A percentile compares a stretch with the other conserved stretches of the same genome.
Conservation (phyloP, 1,140 invertebrate genomes). For the Coenobita brevimanus region DNA sequence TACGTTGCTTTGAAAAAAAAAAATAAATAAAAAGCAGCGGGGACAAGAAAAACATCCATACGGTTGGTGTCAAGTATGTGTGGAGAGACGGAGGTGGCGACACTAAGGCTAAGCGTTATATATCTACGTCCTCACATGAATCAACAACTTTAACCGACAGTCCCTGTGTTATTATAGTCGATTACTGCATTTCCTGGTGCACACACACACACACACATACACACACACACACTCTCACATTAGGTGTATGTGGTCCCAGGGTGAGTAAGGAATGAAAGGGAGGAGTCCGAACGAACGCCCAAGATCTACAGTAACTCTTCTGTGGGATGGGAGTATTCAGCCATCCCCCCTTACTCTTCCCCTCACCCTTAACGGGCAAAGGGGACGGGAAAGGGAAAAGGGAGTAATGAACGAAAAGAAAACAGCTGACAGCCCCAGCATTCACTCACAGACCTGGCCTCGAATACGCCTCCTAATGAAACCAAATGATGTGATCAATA, state of each 20-base stretch:
- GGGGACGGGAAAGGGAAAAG: slow-evolving; percentile 20
- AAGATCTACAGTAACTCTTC: too few relatives aligned
- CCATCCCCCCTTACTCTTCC: not conserved
- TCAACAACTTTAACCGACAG: not conserved
- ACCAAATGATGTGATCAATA: slow-evolving; percentile 65
- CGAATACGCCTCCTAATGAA: slow-evolving; percentile 64
- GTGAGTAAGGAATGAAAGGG: too few relatives aligned
- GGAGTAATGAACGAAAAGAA: slow-evolving; percentile 54
- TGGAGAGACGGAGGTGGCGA: not conserved
- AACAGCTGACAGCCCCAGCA: slow-evolving; percentile 48
- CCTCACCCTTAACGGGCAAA: not conserved
- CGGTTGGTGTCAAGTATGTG: slow-evolving; percentile 14
- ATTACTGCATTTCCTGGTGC: too few relatives aligned
- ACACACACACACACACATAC: too few relatives aligned
- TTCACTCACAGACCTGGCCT: slow-evolving; percentile 49
- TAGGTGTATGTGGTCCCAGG: too few relatives aligned
- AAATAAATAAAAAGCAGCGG: not conserved
- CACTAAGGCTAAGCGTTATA: not conserved
- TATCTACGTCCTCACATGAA: not conserved
- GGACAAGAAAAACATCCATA: slow-evolving; percentile 10
- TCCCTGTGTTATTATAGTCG: too few relatives aligned
- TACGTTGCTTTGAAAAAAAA: slow-evolving; percentile 45
- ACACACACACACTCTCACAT: too few relatives aligned
- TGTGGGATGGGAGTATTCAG: not conserved
- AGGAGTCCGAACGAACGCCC: too few relatives aligned